Percentiles rank a stretch among this genome's conserved stretches.
Conservation (phyloP, 23 tunicate species). For the Aplidium turbinatum region DNA sequence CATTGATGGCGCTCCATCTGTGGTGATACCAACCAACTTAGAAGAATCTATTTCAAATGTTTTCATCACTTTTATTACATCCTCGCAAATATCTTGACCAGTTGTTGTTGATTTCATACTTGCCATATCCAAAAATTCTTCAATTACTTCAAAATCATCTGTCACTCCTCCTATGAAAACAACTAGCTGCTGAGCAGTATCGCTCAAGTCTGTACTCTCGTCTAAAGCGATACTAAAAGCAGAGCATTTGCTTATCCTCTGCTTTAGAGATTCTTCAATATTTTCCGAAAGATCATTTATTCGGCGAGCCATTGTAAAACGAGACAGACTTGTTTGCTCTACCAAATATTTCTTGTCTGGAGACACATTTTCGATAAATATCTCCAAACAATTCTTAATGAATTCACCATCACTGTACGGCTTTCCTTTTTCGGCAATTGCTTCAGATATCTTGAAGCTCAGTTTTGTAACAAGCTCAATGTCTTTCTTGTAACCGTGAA, state of each 20-base stretch:
- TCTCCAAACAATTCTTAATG: constrained; percentile 26
- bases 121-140: constrained; percentile 44
- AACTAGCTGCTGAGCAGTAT: constrained; percentile 20
- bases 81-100: constrained; percentile 15
- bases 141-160: constrained; percentile 31
- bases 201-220: constrained; percentile 17
- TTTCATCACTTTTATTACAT: constrained; percentile 14
- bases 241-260: constrained; percentile 25
- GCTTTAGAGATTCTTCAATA: background rate
- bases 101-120: constrained; percentile 47
- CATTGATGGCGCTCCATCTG: constrained; percentile 19
- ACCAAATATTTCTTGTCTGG: constrained; percentile 22
- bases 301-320: constrained; percentile 35
- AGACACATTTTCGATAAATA: constrained; percentile 12
- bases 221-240: constrained; percentile 39
- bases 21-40: constrained; percentile 9
- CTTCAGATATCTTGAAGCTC: constrained; percentile 31
- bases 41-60: constrained; percentile 19
- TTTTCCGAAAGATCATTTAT: constrained; percentile 38
- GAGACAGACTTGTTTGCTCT: constrained; percentile 6
- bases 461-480: constrained; percentile 13
- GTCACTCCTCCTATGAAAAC: constrained; percentile 21
- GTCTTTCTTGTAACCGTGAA: constrained; percentile 27
- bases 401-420: constrained; percentile 19
- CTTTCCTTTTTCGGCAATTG: constrained; percentile 27